Base-by-base conservation (phyloP, 2,797 vertebrate species). In the Zenarchopterus dispar region DNA sequence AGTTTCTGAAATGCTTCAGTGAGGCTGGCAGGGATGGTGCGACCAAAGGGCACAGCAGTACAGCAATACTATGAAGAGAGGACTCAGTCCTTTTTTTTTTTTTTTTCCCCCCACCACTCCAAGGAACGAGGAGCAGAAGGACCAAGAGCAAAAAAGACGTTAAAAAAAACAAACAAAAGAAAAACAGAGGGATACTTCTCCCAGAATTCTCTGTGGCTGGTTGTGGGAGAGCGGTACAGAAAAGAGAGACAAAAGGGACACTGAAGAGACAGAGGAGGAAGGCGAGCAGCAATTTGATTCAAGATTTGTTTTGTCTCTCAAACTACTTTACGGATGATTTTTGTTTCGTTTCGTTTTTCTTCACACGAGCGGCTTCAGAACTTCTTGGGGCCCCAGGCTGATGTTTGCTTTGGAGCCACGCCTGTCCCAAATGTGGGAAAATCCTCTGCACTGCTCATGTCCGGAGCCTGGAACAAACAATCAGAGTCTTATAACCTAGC, bases 381-480 rank as follows among this genome's bases (percentile, higher is more conserved):
- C 81, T 94, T 94, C 84, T 94, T 95, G 62, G 93, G 90, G 5
- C 93, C 94, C 94, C 93, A 94, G 67, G 89, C 88, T 0, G 93
- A 94, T 0, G 85, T 76, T 70, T 94, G 93, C 80, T 94, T 94
- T 8, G 91, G 90, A 50, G 91, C 88, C 56, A 94, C 88, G 0
- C 85, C 84, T 0, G 91, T 81, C 28, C 93, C 94, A 0, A 95
- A 94, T 0, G 89, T 93, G 15, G 93, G 93, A 84, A 95, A 94
- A 33, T 95, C 92, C 84, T 95, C 93, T 0, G 92, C 92, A 0
- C 91, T 95, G 90, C 92, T 94, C 91, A 94, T 89, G 65, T 94
- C 93, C 0, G 93, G 93, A 57, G 93, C 92, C 92, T 94, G 82
- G 11, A 79, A 66, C n/a, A 47, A 49, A 47, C 10, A 65, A 41